phyloP scores from a whole-genome alignment of 2,797 vertebrate species.

The Miichthys miiuy region DNA sequence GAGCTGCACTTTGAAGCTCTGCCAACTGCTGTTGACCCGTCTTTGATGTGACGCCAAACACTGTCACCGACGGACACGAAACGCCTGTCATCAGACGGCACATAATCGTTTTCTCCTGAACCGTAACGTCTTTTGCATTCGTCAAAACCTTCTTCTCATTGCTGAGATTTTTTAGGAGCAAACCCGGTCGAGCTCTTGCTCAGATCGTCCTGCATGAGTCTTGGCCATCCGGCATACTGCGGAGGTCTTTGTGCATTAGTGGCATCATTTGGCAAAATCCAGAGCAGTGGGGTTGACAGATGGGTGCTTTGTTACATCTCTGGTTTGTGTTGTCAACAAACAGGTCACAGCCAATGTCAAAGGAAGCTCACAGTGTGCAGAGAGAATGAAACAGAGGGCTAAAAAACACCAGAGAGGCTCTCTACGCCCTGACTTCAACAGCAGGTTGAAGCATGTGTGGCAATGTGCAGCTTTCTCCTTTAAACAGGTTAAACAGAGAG shows the following conservation, averaged over 20 bases:
- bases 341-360: constrained; percentile 35
- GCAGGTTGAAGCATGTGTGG: no score
- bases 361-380: neutral
- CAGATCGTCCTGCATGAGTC: neutral
- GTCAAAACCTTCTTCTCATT: neutral
- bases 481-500: constrained; percentile 33
- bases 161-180: neutral
- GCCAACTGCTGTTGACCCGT: constrained; percentile 51
- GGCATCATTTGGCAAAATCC: constrained; percentile 46
- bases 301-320: constrained; percentile 15
- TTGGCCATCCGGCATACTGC: neutral
- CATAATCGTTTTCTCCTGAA: constrained; percentile 35
- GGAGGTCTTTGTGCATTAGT: constrained; percentile 14
- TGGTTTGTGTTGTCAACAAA: constrained; percentile 26
- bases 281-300: constrained; percentile 1
- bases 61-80: constrained; percentile 24
- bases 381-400: neutral
- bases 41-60: constrained; percentile 59
- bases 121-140: constrained; percentile 8
- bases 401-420: neutral
- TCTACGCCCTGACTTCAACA: neutral
- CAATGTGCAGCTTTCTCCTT: neutral
- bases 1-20: constrained; percentile 54
- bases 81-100: constrained; percentile 15
- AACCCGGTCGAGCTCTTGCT: neutral